Evolutionary conservation across 2,888 invertebrate genomes (phyloP).

Genomic region (Drosophila helvetica): DNA sequence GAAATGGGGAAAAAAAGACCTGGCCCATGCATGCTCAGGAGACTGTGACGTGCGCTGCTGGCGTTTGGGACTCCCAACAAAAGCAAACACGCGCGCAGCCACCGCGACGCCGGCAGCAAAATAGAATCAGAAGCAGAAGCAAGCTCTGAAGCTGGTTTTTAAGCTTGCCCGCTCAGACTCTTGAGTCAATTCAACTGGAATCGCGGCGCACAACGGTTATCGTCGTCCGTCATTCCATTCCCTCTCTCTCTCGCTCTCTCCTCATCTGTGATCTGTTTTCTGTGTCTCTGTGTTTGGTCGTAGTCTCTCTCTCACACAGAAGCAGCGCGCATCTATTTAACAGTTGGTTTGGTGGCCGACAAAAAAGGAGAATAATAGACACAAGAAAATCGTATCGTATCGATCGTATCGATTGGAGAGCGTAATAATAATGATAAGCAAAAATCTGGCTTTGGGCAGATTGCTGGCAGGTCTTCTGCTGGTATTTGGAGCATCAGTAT

Average conservation of each 20-base stretch:
- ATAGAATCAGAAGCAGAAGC: slow-evolving; percentile 25
- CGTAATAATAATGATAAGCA: slow-evolving; percentile 36
- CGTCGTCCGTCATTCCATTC: slow-evolving; percentile 2
- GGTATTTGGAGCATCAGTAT: slow-evolving; percentile 15
- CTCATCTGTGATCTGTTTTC: background rate
- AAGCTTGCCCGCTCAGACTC: slow-evolving; percentile 50
- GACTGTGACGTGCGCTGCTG: slow-evolving; percentile 25
- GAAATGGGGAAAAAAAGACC: slow-evolving; percentile 7
- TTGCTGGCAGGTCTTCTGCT: slow-evolving; percentile 25
- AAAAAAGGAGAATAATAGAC: slow-evolving; percentile 11
- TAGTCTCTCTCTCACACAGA: background rate
- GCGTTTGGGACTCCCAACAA: slow-evolving; percentile 41
- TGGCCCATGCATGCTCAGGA: background rate
- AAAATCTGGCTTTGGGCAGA: slow-evolving; percentile 14
- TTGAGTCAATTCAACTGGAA: slow-evolving; percentile 68
- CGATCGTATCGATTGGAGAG: slow-evolving; percentile 2
- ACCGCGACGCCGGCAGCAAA: slow-evolving; percentile 6
- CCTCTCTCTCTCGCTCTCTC: slow-evolving; percentile 15
- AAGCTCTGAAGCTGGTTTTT: slow-evolving; percentile 66
- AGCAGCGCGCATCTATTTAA: slow-evolving; percentile 24
- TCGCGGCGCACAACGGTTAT: slow-evolving; percentile 62
- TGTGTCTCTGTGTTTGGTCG: background rate
- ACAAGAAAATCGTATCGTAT: slow-evolving; percentile 17
- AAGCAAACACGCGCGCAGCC: slow-evolving; percentile 12
- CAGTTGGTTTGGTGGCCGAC: slow-evolving; percentile 42